Conservation (phyloP, 2,797 vertebrate species). For the Zenarchopterus dispar region DNA sequence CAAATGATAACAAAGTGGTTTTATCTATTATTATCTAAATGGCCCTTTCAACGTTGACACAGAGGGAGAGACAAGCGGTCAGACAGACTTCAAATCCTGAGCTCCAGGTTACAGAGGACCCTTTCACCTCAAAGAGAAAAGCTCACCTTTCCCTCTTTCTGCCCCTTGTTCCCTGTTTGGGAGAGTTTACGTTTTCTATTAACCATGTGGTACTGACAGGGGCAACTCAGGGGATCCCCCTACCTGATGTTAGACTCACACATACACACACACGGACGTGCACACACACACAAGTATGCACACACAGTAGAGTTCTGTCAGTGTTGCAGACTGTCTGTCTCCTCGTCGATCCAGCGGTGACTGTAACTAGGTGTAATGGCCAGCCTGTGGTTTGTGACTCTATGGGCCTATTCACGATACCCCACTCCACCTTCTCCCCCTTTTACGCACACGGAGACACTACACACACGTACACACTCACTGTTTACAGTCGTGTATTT, state of each 20-base stretch:
- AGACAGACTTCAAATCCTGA: conserved; percentile 27
- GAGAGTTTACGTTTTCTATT: conserved; percentile 72
- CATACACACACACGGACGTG: conserved; percentile 8
- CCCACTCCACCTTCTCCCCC: conserved; percentile 28
- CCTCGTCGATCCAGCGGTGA: conserved; percentile 78
- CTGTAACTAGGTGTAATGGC: conserved; percentile 80
- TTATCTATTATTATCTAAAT: conserved; percentile 35
- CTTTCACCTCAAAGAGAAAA: conserved; percentile 65
- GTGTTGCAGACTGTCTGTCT: conserved; percentile 82
- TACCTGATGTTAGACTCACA: conserved; percentile 54
- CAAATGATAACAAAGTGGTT: not conserved
- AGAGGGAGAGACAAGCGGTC: conserved; percentile 9
- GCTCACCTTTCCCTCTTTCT: conserved; percentile 50
- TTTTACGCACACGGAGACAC: conserved; percentile 35
- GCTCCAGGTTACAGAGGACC: conserved; percentile 59
- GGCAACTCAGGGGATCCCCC: conserved; percentile 76
- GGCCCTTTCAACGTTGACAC: conserved; percentile 39
- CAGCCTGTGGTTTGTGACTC: conserved; percentile 77
- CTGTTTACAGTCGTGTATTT: conserved; percentile 77
- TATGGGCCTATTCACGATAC: conserved; percentile 81
- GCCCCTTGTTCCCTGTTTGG: conserved; percentile 55
- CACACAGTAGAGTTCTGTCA: conserved; percentile 75
- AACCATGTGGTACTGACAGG: conserved; percentile 64
- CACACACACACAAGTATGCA: conserved; percentile 11
- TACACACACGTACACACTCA: conserved; percentile 50